Conservation (phyloP, 2,797 vertebrate genomes). For the Syngnathus rostellatus region DNA sequence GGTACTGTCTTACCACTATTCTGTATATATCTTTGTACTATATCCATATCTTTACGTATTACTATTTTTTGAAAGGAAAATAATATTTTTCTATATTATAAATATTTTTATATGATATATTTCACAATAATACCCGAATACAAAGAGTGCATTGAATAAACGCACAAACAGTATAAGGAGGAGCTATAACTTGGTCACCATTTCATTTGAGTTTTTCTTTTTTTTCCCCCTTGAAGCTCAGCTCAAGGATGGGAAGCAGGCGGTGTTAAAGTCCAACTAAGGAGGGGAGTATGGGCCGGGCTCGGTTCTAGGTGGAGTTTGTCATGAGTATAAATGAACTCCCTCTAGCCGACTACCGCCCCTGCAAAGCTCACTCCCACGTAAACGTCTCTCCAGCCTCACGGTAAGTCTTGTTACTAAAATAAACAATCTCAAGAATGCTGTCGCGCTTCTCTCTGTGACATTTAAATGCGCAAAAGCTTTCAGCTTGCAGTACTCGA, state of each 20-base stretch:
- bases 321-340: constrained; percentile 46
- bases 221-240: background rate
- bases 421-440: background rate
- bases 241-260: background rate
- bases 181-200: too few species aligned
- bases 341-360: constrained; percentile 7
- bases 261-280: constrained; percentile 24
- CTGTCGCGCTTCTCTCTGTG: background rate
- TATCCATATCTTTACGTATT: too few species aligned
- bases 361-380: constrained; percentile 29
- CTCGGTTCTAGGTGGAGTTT: constrained; percentile 58
- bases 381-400: constrained; percentile 1
- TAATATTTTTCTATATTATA: background rate
- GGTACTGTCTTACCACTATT: too few species aligned
- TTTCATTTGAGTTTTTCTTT: background rate
- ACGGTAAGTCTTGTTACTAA: constrained; percentile 40
- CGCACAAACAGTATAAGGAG: too few species aligned
- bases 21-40: too few species aligned
- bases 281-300: constrained; percentile 29
- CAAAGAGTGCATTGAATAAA: too few species aligned
- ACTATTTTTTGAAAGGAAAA: background rate
- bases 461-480: background rate
- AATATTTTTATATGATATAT: background rate
- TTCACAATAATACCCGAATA: too few species aligned
- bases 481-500: accelerated